These are phyloP conservation scores for Phymanthus crucifer DNA, from an alignment of 92 coral and sea anemone species.

Conservation along the genomic window DNA sequence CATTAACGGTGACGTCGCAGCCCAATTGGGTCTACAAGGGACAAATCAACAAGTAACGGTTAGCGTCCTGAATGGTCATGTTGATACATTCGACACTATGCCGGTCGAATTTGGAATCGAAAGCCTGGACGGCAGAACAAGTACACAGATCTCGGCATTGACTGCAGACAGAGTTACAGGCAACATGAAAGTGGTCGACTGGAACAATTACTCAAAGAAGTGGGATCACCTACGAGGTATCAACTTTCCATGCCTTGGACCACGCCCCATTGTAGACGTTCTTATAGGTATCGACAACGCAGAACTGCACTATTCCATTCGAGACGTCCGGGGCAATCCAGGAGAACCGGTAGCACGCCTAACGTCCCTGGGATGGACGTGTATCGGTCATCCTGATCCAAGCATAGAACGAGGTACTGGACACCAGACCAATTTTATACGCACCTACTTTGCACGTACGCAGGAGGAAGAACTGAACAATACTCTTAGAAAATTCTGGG, in stretches of 20 bases:
- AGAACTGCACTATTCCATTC: constrained; percentile 35
- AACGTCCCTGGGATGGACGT: constrained; percentile 61
- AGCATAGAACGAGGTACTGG: constrained; percentile 16
- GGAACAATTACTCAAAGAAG: constrained; percentile 26
- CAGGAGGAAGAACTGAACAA: constrained; percentile 29
- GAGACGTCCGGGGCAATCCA: constrained; percentile 43
- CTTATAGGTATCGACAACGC: constrained; percentile 59
- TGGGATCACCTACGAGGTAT: constrained; percentile 45
- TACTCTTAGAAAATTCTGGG: constrained; percentile 52
- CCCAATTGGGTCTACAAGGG: constrained; percentile 43
- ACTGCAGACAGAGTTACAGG: constrained; percentile 47
- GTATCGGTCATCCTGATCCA: constrained; percentile 44
- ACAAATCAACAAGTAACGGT: constrained; percentile 31
- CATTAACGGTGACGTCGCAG: constrained; percentile 52
- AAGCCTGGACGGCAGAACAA: constrained; percentile 47
- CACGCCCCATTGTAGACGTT: constrained; percentile 46
- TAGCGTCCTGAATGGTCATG: constrained; percentile 56
- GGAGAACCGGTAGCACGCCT: constrained; percentile 52
- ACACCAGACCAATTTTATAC: constrained; percentile 24
- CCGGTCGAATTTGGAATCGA: constrained; percentile 52
- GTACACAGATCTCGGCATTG: constrained; percentile 35
- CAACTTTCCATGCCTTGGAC: constrained; percentile 33
- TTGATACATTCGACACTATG: constrained; percentile 56
- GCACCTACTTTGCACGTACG: constrained; percentile 28
- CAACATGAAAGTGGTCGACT: constrained; percentile 35